Conservation (phyloP, 2,797 vertebrate species). For the Eurystomus glaucurus region DNA sequence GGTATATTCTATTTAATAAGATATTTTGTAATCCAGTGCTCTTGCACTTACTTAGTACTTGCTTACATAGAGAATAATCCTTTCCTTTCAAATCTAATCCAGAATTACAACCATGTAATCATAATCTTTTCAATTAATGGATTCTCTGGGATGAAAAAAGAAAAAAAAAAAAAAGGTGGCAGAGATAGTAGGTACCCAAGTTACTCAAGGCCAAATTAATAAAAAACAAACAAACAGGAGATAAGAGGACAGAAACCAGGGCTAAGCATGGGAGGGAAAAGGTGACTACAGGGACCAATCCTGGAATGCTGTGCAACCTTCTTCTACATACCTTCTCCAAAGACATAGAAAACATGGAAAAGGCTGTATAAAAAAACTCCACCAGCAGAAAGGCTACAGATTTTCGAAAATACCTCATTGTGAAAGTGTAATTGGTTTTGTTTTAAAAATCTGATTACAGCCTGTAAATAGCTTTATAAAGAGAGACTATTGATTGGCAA, state of each 20-base stretch:
- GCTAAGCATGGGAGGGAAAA: not conserved
- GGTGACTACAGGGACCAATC: not conserved
- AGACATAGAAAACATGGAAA: not conserved
- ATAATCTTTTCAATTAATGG: not conserved
- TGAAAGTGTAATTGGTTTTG: not conserved
- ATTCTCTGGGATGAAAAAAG: not conserved
- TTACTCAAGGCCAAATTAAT: not conserved
- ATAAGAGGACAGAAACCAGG: not conserved
- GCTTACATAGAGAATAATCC: not conserved
- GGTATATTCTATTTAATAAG: not conserved
- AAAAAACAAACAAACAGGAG: not conserved
- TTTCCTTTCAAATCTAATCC: constrained; percentile 8
- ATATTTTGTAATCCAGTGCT: not conserved
- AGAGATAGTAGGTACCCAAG: not conserved
- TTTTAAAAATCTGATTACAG: not conserved
- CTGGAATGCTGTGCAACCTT: not conserved
- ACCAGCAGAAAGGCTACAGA: not conserved
- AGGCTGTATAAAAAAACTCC: not conserved
- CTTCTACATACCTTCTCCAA: not conserved
- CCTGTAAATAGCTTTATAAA: not conserved
- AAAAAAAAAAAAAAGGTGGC: not conserved
- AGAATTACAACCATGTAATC: not conserved
- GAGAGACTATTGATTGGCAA: not conserved
- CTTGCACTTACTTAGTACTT: not conserved
- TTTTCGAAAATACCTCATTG: not conserved